A percentile compares a stretch with the other conserved stretches of the same genome.
phyloP scores from a whole-genome alignment of 2,113 vertebrate genomes.

The Suncus etruscus region DNA sequence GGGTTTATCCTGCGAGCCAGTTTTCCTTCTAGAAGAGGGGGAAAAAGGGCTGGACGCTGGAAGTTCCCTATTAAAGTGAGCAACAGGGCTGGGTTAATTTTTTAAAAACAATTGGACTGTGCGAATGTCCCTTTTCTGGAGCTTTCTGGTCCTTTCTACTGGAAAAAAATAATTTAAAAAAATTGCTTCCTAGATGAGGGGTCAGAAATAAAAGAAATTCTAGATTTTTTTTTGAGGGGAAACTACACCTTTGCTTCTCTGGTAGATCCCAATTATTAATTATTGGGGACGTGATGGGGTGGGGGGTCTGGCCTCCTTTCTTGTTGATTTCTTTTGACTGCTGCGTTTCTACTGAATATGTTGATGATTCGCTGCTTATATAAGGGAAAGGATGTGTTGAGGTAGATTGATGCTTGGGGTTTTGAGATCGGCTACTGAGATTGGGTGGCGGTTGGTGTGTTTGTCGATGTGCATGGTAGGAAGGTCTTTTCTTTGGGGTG shows the following conservation, averaged over 20 bases:
- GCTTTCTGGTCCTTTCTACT: constrained; percentile 84
- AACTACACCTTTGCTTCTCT: constrained; percentile 70
- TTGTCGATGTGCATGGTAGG: constrained; percentile 82
- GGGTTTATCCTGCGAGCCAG: constrained; percentile 65
- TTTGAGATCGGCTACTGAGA: constrained; percentile 89
- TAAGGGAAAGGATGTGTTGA: constrained; percentile 88
- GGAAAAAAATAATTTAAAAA: constrained; percentile 69
- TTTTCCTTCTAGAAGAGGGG: constrained; percentile 76
- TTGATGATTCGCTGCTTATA: constrained; percentile 90
- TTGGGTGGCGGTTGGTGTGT: constrained; percentile 83
- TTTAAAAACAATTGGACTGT: constrained; percentile 29
- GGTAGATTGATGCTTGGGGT: constrained; percentile 89
- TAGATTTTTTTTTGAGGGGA: constrained; percentile 70
- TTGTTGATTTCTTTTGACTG: constrained; percentile 77
- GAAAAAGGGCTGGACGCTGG: constrained; percentile 67
- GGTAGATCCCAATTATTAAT: constrained; percentile 75
- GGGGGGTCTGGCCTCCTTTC: constrained; percentile 80
- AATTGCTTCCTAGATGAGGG: constrained; percentile 65
- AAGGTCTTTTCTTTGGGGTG: constrained; percentile 81
- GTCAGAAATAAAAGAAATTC: constrained; percentile 74
- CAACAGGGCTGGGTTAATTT: constrained; percentile 81
- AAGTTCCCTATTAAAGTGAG: constrained; percentile 84
- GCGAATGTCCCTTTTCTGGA: constrained; percentile 85
- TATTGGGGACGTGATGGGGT: constrained; percentile 49
- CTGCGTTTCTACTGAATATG: constrained; percentile 88